Evolutionary conservation across 2,113 vertebrate species (phyloP).

Genomic region (Mustelus asterias): DNA sequence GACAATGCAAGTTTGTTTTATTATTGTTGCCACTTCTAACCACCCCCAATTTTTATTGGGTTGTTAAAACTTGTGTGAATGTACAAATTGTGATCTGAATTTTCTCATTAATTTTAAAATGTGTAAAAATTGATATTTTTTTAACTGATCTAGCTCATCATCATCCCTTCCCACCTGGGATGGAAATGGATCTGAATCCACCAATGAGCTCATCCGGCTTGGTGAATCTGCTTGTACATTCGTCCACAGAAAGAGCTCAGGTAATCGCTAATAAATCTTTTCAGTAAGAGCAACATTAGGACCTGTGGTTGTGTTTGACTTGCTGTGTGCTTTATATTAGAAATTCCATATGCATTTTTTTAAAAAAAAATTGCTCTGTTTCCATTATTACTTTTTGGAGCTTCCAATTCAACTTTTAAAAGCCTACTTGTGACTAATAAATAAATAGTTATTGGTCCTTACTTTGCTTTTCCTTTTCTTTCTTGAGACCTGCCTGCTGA

Average conservation of each 20-base stretch:
- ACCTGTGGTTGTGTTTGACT: neutral
- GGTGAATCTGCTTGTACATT: constrained; percentile 76
- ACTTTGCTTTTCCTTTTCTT: neutral
- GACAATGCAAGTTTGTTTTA: neutral
- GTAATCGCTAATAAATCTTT: neutral
- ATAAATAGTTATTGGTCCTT: neutral
- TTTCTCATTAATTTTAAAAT: neutral
- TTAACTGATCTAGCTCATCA: constrained; percentile 48
- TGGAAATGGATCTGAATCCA: constrained; percentile 62
- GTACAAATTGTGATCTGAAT: neutral
- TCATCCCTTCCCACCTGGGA: constrained; percentile 58
- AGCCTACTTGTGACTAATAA: neutral
- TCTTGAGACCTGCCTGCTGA: constrained; percentile 13
- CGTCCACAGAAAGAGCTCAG: constrained; percentile 57
- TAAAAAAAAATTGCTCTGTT: neutral
- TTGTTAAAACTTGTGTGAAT: neutral
- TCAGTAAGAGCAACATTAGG: neutral
- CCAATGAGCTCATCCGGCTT: constrained; percentile 72
- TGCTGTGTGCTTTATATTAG: constrained; percentile 1
- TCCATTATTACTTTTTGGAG: neutral
- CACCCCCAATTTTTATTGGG: neutral
- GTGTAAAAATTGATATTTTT: constrained; percentile 27
- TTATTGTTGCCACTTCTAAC: neutral
- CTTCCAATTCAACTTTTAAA: neutral
- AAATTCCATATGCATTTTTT: neutral